Evolutionary conservation across 2,797 vertebrate genomes (phyloP), one percentile per base, ranked within the genome.

Genomic region (Bradypus variegatus): DNA sequence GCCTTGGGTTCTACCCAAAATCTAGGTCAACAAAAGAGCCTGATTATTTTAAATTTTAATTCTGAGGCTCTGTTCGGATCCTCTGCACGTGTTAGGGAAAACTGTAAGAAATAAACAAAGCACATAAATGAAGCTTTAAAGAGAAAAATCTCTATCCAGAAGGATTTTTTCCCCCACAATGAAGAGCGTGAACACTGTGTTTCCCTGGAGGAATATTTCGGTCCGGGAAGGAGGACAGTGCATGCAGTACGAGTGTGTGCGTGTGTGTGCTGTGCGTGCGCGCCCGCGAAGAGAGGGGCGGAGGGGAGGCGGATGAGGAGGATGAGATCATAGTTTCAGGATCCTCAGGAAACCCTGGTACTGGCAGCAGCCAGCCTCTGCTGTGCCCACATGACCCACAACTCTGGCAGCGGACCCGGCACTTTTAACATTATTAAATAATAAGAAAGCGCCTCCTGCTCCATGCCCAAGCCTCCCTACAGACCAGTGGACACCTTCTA

Each of bases 291-390:
- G 96, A 95, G 94, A 88, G 89, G 95, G 94, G 95, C 88, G 94
- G 95, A 94, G 95, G 95, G 94, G 94, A 94, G 94, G 95, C 95
- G 95, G 94, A 92, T 95, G 95, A 95, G 96, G 95, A 96, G 95
- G 96, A 96, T 96, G 96, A 96, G 96, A 96, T 96, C 95, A 96
- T 96, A 96, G 96, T 96, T 96, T 96, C 95, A 96, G 96, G 96
- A 95, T 96, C 96, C 96, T 96, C 95, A 96, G 96, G 96, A 96
- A 96, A 96, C 96, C 96, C 96, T 95, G 95, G 95, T 94, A 95
- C 95, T 95, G 95, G 96, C 95, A 96, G 96, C 95, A 94, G 95
- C 96, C 95, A 95, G 96, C 94, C 96, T 96, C 96, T 95, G 95
- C 95, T 95, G 95, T 95, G 95, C 96, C 95, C 96, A 96, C 95